phyloP scores from a whole-genome alignment of 2,113 vertebrate species.

The Oriolus oriolus region DNA sequence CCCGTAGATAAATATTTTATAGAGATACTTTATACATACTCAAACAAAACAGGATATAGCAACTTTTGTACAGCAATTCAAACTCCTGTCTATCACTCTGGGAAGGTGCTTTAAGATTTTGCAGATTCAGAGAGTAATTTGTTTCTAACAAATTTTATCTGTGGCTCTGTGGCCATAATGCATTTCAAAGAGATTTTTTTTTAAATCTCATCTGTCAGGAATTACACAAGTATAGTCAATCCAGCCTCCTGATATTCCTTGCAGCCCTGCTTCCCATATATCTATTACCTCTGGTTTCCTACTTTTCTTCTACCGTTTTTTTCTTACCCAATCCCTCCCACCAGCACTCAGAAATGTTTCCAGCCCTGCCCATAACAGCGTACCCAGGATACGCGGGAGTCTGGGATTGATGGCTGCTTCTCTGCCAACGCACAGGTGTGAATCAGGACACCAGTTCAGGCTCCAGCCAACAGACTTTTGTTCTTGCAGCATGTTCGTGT shows the following conservation, averaged over 20 bases:
- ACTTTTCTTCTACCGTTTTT: neutral
- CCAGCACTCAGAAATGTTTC: neutral
- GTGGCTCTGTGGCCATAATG: neutral
- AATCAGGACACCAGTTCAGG: neutral
- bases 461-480: conserved; percentile 2
- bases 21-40: neutral
- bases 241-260: neutral
- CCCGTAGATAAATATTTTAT: neutral
- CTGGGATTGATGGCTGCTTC: neutral
- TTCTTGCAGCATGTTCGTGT: neutral
- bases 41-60: neutral
- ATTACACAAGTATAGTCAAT: neutral
- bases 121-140: neutral
- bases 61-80: neutral
- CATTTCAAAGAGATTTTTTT: neutral
- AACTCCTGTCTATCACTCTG: neutral
- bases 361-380: neutral
- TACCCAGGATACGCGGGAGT: neutral
- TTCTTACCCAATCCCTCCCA: neutral
- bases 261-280: neutral
- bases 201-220: neutral
- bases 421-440: conserved; percentile 16
- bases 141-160: neutral
- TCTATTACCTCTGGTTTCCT: neutral
- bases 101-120: neutral